phyloP scores from a whole-genome alignment of 2,113 vertebrate species.

The Hassar affinis region DNA sequence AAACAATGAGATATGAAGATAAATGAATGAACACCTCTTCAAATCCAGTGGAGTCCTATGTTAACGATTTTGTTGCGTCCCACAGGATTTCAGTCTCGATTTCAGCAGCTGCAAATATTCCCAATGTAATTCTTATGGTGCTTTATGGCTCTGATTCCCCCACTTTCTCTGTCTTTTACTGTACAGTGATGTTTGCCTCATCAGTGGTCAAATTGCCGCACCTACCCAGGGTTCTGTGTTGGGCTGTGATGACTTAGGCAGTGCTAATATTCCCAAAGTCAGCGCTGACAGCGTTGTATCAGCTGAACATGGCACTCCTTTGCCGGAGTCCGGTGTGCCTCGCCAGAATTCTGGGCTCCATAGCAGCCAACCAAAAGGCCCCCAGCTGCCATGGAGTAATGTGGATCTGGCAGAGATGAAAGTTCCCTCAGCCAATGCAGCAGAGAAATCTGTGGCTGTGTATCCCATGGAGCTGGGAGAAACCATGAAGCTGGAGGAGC shows the following conservation, averaged over 20 bases:
- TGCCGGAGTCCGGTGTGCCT: conserved; percentile 45
- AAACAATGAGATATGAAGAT: neutral
- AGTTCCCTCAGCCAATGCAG: conserved; percentile 9
- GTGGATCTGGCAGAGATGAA: conserved; percentile 82
- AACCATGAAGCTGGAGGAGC: conserved; percentile 72
- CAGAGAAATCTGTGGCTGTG: conserved; percentile 66
- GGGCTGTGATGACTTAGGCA: conserved; percentile 76
- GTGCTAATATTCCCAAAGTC: conserved; percentile 62
- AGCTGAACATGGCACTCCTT: conserved; percentile 61
- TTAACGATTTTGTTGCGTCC: neutral
- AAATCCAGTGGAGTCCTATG: neutral
- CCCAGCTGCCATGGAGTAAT: conserved; percentile 83
- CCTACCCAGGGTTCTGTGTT: conserved; percentile 71
- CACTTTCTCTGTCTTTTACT: conserved; percentile 35
- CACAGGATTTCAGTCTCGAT: neutral
- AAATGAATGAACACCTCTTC: neutral
- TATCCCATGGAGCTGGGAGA: conserved; percentile 77
- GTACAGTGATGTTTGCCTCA: conserved; percentile 79
- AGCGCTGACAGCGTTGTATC: conserved; percentile 76
- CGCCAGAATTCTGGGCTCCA: conserved; percentile 36
- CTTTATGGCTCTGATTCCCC: neutral
- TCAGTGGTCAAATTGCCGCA: conserved; percentile 78
- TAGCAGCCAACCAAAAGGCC: conserved; percentile 43
- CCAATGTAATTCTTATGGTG: neutral
- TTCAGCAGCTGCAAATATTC: neutral